phyloP scores from a whole-genome alignment of 2,113 vertebrate species.

The Corydoras maculifer region DNA sequence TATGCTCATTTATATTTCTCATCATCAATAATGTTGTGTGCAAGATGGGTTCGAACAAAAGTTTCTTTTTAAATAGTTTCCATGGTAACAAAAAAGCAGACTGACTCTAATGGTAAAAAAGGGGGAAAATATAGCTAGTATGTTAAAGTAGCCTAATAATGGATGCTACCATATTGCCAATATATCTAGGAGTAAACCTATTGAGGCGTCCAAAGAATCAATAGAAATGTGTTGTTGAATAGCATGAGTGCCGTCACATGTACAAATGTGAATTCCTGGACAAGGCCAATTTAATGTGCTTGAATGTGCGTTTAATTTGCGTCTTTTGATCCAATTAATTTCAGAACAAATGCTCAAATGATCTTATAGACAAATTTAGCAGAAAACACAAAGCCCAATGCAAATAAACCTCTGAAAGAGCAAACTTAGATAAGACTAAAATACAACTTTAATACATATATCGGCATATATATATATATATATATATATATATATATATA shows the following conservation, averaged over 20 bases:
- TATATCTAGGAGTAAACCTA: constrained; percentile 33
- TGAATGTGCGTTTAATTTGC: constrained; percentile 21
- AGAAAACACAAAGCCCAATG: constrained; percentile 12
- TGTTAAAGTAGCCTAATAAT: constrained; percentile 43
- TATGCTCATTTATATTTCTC: constrained; percentile 22
- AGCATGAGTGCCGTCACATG: constrained; percentile 6
- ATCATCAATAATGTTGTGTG: constrained; percentile 29
- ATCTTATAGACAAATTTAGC: constrained; percentile 1
- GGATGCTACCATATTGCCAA: constrained; percentile 15
- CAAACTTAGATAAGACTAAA: neutral
- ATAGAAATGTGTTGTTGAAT: constrained; percentile 26
- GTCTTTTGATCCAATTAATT: constrained; percentile 13
- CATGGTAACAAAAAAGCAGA: constrained; percentile 52
- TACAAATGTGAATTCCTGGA: constrained; percentile 18
- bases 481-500: no score
- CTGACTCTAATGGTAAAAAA: constrained; percentile 36
- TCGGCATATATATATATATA: no score
- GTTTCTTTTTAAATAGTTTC: constrained; percentile 51
- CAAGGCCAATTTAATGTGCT: constrained; percentile 3
- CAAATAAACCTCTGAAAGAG: neutral
- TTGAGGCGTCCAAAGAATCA: constrained; percentile 15
- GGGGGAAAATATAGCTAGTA: constrained; percentile 10
- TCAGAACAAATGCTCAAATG: neutral
- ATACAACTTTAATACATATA: no score
- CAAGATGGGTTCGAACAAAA: constrained; percentile 46